Evolutionary conservation across 2,888 invertebrate genomes (phyloP), one percentile per base, ranked within the genome.

Genomic region (Lissocephala sabroskyi): DNA sequence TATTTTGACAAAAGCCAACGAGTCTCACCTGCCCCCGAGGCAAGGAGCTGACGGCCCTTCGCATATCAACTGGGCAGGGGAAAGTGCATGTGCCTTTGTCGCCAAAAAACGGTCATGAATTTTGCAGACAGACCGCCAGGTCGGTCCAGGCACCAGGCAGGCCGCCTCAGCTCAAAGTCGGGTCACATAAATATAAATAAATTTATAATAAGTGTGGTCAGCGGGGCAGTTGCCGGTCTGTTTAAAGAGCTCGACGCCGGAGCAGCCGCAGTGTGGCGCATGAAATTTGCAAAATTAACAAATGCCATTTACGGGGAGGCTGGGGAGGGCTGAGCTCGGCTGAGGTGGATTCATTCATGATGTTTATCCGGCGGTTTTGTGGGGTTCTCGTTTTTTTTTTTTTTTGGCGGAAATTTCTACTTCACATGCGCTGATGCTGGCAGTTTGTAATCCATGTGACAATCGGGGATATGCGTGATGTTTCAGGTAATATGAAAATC

Each of bases 1-100:
- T 68, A 70, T 68, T 65, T 65, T 65, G 70, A 56, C 65, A 70
- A 65, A 64, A 56, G 62, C 66, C 48, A 10, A 53, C 44, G 49
- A 43, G 26, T 33, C 30, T 48, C 26, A 36, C 13, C 35, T 16
- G 10, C 16, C 10, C 13, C 35, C 10, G 30, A 13, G 7, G 30
- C 30, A 32, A 26, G 30, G 11, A 13, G 13, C 11, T 11, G 13
- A 11, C 5, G 30, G 6, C n/a, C 11, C 30, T 32, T 32, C 11
- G 1, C 3, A 13, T 32, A 11, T 13, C 30, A 11, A 2, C 30
- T 1, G 11, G n/a, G 11, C 11, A 7, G 13, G 30, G 9, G 41
- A 44, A 45, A 48, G 57, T 64, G 42, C 65, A 49, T 48, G 48
- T 57, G 52, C 51, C 57, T 57, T 56, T 56, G 56, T 57, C 57